Evolutionary conservation across 1,140 invertebrate species (phyloP).

Genomic region (Papilio dardanus): DNA sequence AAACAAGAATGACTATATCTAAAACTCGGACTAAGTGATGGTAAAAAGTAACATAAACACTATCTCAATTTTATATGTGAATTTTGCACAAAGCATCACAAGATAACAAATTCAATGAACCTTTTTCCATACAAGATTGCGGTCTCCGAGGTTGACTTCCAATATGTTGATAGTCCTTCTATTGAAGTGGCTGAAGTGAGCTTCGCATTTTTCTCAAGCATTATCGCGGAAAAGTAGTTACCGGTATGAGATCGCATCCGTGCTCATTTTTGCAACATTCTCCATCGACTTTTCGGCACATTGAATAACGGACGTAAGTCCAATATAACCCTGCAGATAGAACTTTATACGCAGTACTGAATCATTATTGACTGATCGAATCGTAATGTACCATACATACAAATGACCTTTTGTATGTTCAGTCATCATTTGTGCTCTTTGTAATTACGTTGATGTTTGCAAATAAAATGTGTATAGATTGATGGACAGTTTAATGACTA

Average conservation of each 20-base stretch:
- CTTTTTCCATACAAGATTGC: conserved; percentile 49
- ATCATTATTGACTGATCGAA: conserved; percentile 70
- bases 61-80: conserved; percentile 22
- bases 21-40: not conserved
- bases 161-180: conserved; percentile 54
- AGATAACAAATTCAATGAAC: conserved; percentile 52
- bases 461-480: conserved; percentile 40
- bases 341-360: conserved; percentile 51
- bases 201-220: conserved; percentile 68
- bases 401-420: conserved; percentile 52
- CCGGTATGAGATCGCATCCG: conserved; percentile 71
- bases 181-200: conserved; percentile 62
- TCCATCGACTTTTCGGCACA: conserved; percentile 49
- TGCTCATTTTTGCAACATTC: conserved; percentile 56
- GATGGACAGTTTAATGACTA: not conserved
- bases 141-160: conserved; percentile 51
- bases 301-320: conserved; percentile 41
- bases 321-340: conserved; percentile 30
- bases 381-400: conserved; percentile 48
- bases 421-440: not conserved
- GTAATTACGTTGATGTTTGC: conserved; percentile 45
- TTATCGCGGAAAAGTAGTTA: conserved; percentile 79
- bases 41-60: not conserved
- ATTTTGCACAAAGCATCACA: conserved; percentile 37
- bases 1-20: not conserved